Evolutionary conservation across 2,113 vertebrate genomes (phyloP).

Genomic region (Labeo rohita): DNA sequence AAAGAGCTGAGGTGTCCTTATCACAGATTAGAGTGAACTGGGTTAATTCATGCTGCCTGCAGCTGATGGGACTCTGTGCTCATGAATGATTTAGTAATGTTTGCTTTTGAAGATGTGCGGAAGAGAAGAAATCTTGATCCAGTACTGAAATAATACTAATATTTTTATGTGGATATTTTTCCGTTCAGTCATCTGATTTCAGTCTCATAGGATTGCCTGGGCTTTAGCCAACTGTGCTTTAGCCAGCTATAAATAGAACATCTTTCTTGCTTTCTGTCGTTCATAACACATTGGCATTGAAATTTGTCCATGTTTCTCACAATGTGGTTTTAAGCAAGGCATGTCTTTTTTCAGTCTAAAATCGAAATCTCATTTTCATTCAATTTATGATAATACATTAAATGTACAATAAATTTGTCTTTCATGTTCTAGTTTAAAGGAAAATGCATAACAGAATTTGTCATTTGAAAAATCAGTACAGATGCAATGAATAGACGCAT

Average conservation of each 20-base stretch:
- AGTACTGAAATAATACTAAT: constrained; percentile 36
- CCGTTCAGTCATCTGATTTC: constrained; percentile 4
- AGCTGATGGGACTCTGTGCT: constrained; percentile 41
- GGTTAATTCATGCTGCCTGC: constrained; percentile 29
- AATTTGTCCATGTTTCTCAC: not conserved
- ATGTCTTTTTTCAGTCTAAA: not conserved
- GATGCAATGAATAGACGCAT: not conserved
- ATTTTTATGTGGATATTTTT: constrained; percentile 35
- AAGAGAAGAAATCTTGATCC: constrained; percentile 6
- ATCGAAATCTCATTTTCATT: not conserved
- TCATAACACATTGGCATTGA: not conserved
- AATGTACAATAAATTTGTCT: not conserved
- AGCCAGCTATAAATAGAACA: constrained; percentile 24
- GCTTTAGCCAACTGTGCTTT: constrained; percentile 7
- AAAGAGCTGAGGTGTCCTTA: constrained; percentile 44
- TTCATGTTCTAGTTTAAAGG: not conserved
- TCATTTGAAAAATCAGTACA: not conserved
- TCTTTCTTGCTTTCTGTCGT: not conserved
- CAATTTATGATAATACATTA: not conserved
- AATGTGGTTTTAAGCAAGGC: not conserved
- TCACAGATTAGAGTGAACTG: constrained; percentile 31
- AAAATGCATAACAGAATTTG: not conserved
- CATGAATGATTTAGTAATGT: constrained; percentile 53
- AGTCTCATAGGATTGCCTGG: constrained; percentile 3
- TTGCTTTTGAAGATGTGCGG: constrained; percentile 54